Conservation (phyloP, 2,113 vertebrate genomes). For the Odocoileus hemionus region DNA sequence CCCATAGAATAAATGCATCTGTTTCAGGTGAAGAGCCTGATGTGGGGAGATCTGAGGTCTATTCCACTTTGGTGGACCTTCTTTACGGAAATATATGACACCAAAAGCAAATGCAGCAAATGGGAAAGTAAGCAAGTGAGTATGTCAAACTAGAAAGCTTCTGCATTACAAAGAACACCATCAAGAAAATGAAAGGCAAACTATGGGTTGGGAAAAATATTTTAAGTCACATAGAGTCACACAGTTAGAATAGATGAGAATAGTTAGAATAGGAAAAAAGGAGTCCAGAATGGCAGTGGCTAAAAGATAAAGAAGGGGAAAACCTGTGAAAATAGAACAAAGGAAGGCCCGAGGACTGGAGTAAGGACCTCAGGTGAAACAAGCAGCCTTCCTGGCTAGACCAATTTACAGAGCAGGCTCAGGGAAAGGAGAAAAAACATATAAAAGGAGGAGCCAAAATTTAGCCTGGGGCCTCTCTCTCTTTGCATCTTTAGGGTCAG, state of each 20-base stretch:
- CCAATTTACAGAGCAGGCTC: neutral
- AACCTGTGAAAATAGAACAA: neutral
- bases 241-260: neutral
- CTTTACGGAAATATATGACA: neutral
- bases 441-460: neutral
- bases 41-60: neutral
- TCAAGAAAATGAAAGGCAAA: neutral
- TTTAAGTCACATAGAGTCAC: neutral
- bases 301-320: neutral
- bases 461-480: neutral
- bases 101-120: neutral
- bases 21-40: neutral
- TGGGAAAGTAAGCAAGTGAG: neutral
- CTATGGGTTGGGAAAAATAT: neutral
- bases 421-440: neutral
- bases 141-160: neutral
- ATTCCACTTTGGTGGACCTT: neutral
- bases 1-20: neutral
- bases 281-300: neutral
- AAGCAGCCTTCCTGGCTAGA: neutral
- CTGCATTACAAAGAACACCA: neutral
- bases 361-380: neutral
- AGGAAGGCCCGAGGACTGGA: rapidly evolving
- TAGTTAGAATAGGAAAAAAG: neutral
- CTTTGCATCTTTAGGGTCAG: rapidly evolving